Evolutionary conservation across 2,113 vertebrate species (phyloP).

Genomic region (Apteryx owenii): DNA sequence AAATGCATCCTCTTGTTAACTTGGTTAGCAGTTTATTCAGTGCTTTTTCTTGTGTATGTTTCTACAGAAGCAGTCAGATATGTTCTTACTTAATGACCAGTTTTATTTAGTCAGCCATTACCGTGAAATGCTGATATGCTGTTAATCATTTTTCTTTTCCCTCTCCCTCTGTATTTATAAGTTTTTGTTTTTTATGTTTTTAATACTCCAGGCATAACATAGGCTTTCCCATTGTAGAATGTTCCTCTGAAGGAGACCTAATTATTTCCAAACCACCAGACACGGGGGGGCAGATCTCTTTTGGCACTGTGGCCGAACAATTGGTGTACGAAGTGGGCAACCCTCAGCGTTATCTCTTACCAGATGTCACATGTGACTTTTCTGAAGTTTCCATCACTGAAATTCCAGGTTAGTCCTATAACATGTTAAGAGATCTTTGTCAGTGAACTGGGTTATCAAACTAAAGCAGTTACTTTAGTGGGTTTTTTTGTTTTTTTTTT

Average conservation of each 20-base stretch:
- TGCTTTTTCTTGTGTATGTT: not conserved
- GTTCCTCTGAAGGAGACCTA: slow-evolving; percentile 83
- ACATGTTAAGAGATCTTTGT: not conserved
- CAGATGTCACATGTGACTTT: slow-evolving; percentile 90
- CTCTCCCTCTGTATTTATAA: not conserved
- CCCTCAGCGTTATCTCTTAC: slow-evolving; percentile 83
- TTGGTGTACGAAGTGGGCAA: slow-evolving; percentile 88
- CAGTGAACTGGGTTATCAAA: not conserved
- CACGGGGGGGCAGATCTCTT: slow-evolving; percentile 84
- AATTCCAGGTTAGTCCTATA: slow-evolving; percentile 78
- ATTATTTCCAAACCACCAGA: slow-evolving; percentile 81
- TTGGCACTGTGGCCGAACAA: slow-evolving; percentile 87
- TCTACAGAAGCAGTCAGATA: not conserved
- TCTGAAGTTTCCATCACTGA: slow-evolving; percentile 84
- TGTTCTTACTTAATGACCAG: not conserved
- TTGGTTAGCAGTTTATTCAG: not conserved
- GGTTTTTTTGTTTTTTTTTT: not conserved
- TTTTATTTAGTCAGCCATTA: not conserved
- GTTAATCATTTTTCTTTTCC: not conserved
- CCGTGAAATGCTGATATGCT: not conserved
- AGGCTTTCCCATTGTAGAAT: slow-evolving; percentile 87
- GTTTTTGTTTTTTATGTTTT: not conserved
- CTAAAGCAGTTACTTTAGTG: not conserved
- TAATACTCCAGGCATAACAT: slow-evolving; percentile 83
- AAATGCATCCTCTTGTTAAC: not conserved